A percentile compares a stretch with the other conserved stretches of the same genome.
Evolutionary conservation across 1,140 invertebrate species (phyloP).

Genomic region (Oncopeltus fasciatus): DNA sequence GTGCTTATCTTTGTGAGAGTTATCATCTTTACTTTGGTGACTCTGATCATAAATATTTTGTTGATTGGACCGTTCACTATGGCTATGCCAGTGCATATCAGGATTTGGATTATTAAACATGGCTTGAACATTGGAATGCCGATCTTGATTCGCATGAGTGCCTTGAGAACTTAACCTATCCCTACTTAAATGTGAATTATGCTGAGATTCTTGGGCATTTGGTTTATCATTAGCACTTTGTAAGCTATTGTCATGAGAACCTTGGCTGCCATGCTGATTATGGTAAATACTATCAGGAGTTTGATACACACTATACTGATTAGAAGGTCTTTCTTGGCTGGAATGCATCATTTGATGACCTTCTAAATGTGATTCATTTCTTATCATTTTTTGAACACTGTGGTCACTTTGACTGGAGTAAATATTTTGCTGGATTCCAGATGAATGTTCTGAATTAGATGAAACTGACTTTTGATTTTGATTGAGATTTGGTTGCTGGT

Average conservation of each 20-base stretch:
- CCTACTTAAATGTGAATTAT: neutral
- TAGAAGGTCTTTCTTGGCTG: neutral
- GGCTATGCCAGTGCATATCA: neutral
- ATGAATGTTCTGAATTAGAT: neutral
- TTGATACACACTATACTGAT: neutral
- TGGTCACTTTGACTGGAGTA: neutral
- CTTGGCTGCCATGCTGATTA: neutral
- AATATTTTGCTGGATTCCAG: neutral
- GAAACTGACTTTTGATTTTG: too few relatives aligned
- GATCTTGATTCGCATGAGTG: neutral
- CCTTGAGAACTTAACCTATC: neutral
- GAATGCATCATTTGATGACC: neutral
- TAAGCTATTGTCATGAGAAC: neutral
- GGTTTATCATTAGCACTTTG: neutral
- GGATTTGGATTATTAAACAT: neutral
- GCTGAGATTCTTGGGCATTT: neutral
- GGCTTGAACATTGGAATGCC: neutral
- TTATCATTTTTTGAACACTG: slow-evolving; percentile 1
- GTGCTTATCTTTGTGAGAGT: too few relatives aligned
- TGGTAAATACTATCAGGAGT: neutral
- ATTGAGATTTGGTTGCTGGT: neutral
- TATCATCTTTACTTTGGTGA: neutral
- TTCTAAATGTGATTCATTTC: neutral
- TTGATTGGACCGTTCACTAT: neutral
- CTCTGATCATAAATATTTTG: neutral